Conservation (phyloP, 2,888 invertebrate species). For the Neocrepidodera transversa region DNA sequence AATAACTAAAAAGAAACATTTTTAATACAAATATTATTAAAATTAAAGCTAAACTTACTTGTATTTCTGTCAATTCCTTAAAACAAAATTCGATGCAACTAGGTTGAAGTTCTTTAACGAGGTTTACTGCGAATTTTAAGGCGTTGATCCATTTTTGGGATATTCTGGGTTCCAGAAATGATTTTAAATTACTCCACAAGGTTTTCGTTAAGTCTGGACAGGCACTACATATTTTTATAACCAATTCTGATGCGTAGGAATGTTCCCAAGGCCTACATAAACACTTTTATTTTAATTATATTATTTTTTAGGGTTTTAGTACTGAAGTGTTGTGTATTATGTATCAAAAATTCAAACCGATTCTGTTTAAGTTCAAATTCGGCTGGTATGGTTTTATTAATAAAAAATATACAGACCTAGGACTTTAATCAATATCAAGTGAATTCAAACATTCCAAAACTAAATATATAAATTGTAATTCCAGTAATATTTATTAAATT, state of each 20-base stretch:
- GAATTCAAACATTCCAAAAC: too few relatives aligned
- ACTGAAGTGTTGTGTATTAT: too few relatives aligned
- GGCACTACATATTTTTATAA: slow-evolving; percentile 69
- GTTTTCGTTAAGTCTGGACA: slow-evolving; percentile 77
- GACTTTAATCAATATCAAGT: too few relatives aligned
- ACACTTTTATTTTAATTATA: too few relatives aligned
- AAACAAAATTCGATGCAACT: slow-evolving; percentile 63
- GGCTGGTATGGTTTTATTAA: too few relatives aligned
- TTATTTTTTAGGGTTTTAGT: too few relatives aligned
- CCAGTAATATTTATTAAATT: too few relatives aligned
- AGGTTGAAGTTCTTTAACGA: slow-evolving; percentile 62
- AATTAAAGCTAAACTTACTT: slow-evolving; percentile 56
- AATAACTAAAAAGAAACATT: slow-evolving; percentile 47
- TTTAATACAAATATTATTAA: not conserved
- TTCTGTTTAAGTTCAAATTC: too few relatives aligned
- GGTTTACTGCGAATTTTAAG: slow-evolving; percentile 60
- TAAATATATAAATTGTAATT: too few relatives aligned
- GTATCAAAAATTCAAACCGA: too few relatives aligned
- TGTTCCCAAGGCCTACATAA: slow-evolving; percentile 74
- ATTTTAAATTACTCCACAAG: slow-evolving; percentile 66
- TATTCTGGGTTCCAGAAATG: slow-evolving; percentile 67
- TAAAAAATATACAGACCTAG: too few relatives aligned
- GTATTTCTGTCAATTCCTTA: slow-evolving; percentile 60
- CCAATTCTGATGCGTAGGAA: slow-evolving; percentile 68
- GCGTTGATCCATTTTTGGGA: slow-evolving; percentile 65